phyloP scores from a whole-genome alignment of 2,113 vertebrate genomes.

The Gallinago media region DNA sequence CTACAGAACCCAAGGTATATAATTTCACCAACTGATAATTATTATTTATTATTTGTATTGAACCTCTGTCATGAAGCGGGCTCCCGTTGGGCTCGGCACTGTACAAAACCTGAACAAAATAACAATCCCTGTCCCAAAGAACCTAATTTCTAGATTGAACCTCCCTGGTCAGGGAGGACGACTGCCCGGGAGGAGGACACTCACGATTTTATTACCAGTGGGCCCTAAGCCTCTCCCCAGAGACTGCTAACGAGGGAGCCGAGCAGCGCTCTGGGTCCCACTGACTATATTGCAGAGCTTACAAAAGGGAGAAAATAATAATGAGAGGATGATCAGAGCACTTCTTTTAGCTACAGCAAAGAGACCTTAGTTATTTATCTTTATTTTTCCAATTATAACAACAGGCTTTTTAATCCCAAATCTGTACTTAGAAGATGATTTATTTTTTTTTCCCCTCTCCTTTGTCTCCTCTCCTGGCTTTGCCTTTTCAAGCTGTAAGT shows the following conservation, averaged over 20 bases:
- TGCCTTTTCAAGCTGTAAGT: not conserved
- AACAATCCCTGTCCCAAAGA: not conserved
- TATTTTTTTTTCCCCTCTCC: not conserved
- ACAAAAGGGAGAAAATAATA: not conserved
- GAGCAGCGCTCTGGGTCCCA: not conserved
- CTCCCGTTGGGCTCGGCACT: fast-evolving
- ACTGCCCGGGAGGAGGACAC: not conserved
- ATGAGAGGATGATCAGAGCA: not conserved
- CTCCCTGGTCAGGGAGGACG: not conserved
- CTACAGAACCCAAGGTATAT: not conserved
- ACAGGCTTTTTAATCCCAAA: not conserved
- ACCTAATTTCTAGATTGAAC: not conserved
- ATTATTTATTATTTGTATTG: not conserved
- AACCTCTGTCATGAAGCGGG: not conserved
- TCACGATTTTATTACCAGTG: not conserved
- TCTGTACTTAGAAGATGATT: not conserved
- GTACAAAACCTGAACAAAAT: not conserved
- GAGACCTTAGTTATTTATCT: not conserved
- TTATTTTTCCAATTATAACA: not conserved
- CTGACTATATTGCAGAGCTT: not conserved
- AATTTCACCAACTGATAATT: not conserved
- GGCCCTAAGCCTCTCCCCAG: not conserved
- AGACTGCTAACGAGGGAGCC: not conserved
- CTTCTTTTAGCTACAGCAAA: not conserved
- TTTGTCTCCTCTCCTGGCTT: not conserved